phyloP scores from a whole-genome alignment of 2,113 vertebrate species.

The Gambusia affinis region DNA sequence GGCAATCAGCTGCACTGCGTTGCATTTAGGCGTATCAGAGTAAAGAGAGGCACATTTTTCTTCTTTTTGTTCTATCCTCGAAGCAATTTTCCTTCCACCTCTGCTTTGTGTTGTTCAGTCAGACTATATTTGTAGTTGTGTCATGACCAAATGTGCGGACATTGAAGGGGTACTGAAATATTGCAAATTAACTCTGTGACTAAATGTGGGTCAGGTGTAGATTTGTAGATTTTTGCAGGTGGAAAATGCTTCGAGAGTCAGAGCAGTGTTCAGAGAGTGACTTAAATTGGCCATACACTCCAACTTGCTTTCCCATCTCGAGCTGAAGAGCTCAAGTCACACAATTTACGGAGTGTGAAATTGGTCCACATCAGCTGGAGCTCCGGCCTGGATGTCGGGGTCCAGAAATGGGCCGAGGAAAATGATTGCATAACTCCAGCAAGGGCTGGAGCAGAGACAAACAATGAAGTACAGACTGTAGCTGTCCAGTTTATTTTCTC shows the following conservation, averaged over 20 bases:
- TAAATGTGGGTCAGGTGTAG: background rate
- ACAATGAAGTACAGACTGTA: background rate
- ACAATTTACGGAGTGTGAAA: slow-evolving; percentile 49
- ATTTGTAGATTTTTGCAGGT: background rate
- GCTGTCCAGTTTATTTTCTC: slow-evolving; percentile 9
- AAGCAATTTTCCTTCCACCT: background rate
- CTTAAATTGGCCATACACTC: slow-evolving; percentile 12
- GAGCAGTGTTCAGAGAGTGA: background rate
- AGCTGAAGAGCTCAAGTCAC: slow-evolving; percentile 41
- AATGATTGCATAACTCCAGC: slow-evolving; percentile 41
- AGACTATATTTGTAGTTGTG: background rate
- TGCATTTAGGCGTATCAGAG: background rate
- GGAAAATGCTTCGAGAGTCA: background rate
- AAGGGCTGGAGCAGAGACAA: slow-evolving; percentile 16
- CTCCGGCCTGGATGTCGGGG: slow-evolving; percentile 29
- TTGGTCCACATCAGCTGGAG: slow-evolving; percentile 24
- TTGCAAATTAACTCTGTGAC: background rate
- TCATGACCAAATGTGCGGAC: background rate
- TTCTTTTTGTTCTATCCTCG: background rate
- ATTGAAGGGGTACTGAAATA: background rate
- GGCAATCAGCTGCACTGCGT: background rate
- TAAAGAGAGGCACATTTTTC: background rate
- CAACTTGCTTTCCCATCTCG: background rate
- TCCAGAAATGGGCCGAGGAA: slow-evolving; percentile 28
- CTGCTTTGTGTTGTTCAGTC: background rate